phyloP scores from a whole-genome alignment of 1,140 invertebrate species.

The Stenopsyche tienmushanensis region DNA sequence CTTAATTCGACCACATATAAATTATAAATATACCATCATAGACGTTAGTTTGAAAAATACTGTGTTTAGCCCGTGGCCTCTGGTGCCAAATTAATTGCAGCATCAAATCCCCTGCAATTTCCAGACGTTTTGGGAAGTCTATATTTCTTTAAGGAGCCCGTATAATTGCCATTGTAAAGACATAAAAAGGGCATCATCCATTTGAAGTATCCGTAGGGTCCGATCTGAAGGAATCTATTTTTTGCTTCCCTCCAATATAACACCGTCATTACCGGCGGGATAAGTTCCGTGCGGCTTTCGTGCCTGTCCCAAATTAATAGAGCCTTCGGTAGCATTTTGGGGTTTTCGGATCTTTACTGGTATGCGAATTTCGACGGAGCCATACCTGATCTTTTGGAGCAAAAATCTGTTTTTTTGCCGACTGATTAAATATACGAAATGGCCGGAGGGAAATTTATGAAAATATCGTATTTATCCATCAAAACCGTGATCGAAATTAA shows the following conservation, averaged over 20 bases:
- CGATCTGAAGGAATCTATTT: background rate
- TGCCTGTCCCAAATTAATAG: slow-evolving; percentile 23
- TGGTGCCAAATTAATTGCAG: slow-evolving; percentile 17
- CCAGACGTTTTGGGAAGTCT: background rate
- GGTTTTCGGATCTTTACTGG: slow-evolving; percentile 36
- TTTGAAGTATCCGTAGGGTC: slow-evolving; percentile 6
- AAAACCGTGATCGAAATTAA: background rate
- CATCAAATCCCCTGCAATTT: slow-evolving; percentile 5
- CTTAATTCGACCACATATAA: too few species aligned
- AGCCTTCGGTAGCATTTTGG: slow-evolving; percentile 25
- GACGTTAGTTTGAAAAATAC: too few species aligned
- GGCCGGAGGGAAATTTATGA: slow-evolving; percentile 7
- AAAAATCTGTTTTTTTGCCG: slow-evolving; percentile 12
- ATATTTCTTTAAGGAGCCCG: background rate
- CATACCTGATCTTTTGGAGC: slow-evolving; percentile 25
- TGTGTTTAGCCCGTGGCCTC: too few species aligned
- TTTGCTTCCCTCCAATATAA: background rate
- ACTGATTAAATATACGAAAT: slow-evolving; percentile 8
- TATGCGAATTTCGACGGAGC: slow-evolving; percentile 24
- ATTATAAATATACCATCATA: too few species aligned
- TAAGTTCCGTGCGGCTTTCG: slow-evolving; percentile 24
- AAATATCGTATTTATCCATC: background rate
- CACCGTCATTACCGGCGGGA: slow-evolving; percentile 13
- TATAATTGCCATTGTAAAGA: slow-evolving; percentile 18
- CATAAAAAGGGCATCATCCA: background rate